A percentile compares a stretch with the other conserved stretches of the same genome.
Conservation (phyloP, 1,140 invertebrate genomes). For the Danaus melanippus region DNA sequence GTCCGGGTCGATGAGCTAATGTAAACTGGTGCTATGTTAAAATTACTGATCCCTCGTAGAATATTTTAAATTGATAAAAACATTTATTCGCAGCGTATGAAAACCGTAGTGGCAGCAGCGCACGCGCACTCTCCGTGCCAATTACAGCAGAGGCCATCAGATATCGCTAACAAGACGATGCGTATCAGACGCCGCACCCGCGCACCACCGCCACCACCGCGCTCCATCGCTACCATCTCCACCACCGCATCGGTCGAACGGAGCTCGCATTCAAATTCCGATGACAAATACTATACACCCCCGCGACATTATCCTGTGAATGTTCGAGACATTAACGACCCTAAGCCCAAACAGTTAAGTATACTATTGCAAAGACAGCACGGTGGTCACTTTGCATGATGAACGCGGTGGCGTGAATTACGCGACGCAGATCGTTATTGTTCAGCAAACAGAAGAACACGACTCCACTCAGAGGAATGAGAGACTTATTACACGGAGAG, state of each 20-base stretch:
- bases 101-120: slow-evolving; percentile 16
- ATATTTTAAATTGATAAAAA: slow-evolving; percentile 46
- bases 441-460: slow-evolving; percentile 4
- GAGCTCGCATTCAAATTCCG: slow-evolving; percentile 46
- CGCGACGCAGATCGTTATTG: slow-evolving; percentile 63
- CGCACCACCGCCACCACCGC: slow-evolving; percentile 23
- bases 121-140: slow-evolving; percentile 47
- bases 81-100: slow-evolving; percentile 32
- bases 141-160: slow-evolving; percentile 62
- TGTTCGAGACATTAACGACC: slow-evolving; percentile 3
- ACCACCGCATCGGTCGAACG: too few relatives aligned
- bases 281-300: slow-evolving; percentile 38
- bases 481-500: too few relatives aligned
- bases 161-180: slow-evolving; percentile 68
- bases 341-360: slow-evolving; percentile 9
- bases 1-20: slow-evolving; percentile 20
- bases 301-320: slow-evolving; percentile 37
- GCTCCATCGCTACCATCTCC: slow-evolving; percentile 11
- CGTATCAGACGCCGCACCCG: slow-evolving; percentile 47
- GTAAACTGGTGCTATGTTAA: slow-evolving; percentile 23
- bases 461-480: too few relatives aligned
- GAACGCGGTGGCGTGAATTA: slow-evolving; percentile 65
- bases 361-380: neutral
- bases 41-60: slow-evolving; percentile 25
- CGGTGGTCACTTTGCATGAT: slow-evolving; percentile 61